Base-by-base conservation (phyloP, 2,797 vertebrate genomes). In the Gouania willdenowi region DNA sequence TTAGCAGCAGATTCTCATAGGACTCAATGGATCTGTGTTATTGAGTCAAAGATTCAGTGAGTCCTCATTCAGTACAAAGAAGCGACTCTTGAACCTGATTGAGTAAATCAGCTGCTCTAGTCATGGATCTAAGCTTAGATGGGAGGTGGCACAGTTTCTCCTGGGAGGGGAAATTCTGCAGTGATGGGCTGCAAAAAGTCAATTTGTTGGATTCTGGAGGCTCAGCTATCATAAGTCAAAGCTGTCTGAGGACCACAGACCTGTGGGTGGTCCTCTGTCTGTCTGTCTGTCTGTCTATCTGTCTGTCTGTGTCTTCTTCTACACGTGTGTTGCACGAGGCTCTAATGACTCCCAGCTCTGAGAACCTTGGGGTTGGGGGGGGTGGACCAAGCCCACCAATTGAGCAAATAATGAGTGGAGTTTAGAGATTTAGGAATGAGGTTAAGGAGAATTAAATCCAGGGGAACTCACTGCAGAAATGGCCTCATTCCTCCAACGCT, bases 341-440 rank as follows among this genome's bases (percentile, higher is more conserved):
- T 58, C 61, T 90, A 90, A 90, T 88, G 77, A 90, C 79, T 87
- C 87, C 84, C 89, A 90, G 88, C 76, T 81, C 69, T 57, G 45
- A n/a, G n/a, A n/a, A n/a, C n/a, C n/a, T n/a, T n/a, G n/a, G n/a
- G n/a, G 76, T n/a, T 76, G 36, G 77, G 67, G 73, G 80, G 83
- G 83, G 75, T 82, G 84, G 75, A 82, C 84, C 75, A 79, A 87
- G 74, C 81, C 77, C 85, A 71, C 79, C 86, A 90, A 89, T 90
- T 86, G 87, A 86, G 89, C 88, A 79, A 89, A 90, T 89, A 90
- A 90, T 87, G 83, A 87, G 77, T 83, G 87, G 78, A 89, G 89
- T 89, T 87, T 86, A 77, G 83, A 88, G 87, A 90, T 88, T 88
- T 84, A 71, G 74, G 73, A 74, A 73, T 61, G 75, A 75, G 71